Base-by-base conservation (phyloP, 2,113 vertebrate genomes). In the Erpornis zantholeuca region DNA sequence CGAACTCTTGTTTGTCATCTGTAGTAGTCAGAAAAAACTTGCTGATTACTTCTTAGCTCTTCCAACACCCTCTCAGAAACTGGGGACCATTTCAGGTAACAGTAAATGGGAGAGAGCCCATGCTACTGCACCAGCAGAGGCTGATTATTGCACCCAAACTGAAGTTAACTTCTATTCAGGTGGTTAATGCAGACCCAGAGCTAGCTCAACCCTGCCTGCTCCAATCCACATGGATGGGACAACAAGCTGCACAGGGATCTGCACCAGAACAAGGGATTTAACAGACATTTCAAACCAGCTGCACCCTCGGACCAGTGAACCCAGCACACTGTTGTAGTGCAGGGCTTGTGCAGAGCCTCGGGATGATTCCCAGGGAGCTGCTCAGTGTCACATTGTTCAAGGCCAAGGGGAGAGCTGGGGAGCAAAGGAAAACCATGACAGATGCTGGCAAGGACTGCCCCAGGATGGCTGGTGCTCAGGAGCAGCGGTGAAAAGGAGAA, bases 301-400 rank as follows among this genome's bases (percentile, higher is more conserved):
- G 12, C 28, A 65, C 38, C 38, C 28, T n/a, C 40, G 59, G 81
- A 44, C 17, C 36, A 27, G 35, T 73, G 91, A 81, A 63, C 13
- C 75, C 7, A 1, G 21, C 53, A 33, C 20, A 7, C 15, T 4
- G 3, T 1, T 68, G 38, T 10, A 49, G 31, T 1, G 8, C 9
- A 23, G 33, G 8, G 52, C 15, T 78, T 75, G 36, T 50, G 52
- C 66, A 86, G 70, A 79, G 52, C 50, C n/a, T 6, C 3, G 6
- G 33, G 35, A 28, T 12, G 25, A 24, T n/a, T 92, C 35, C 45
- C 56, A 40, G 20, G 36, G 33, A 70, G 27, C 56, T 70, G 75
- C 65, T 42, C 64, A 27, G 42, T 2, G 53, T 54, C 52, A 54
- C 65, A 42, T 7, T 11, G 29, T 16, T 52, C 64, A 54, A 73